Conservation (phyloP, 1,140 invertebrate species). For the Sarcophaga peregrina region DNA sequence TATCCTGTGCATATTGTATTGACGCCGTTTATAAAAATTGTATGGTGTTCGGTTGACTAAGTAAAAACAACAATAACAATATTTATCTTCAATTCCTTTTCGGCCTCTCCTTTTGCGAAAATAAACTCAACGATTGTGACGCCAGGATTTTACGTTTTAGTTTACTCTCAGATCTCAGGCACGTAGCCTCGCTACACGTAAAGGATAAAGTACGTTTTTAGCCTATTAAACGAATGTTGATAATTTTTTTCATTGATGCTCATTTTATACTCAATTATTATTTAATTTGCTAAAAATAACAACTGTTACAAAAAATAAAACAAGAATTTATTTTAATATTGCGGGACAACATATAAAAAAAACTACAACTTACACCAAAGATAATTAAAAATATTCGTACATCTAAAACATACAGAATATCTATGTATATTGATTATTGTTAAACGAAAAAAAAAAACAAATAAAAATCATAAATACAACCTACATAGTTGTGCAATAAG, state of each 20-base stretch:
- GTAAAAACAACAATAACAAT: background rate
- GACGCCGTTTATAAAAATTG: no score
- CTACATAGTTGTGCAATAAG: background rate
- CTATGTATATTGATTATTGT: background rate
- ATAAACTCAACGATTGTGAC: constrained; percentile 4
- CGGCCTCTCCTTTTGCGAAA: background rate
- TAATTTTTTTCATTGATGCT: constrained; percentile 42
- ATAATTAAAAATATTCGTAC: constrained; percentile 27
- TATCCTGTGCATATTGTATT: no score
- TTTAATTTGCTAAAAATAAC: no score
- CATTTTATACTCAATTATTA: constrained; percentile 38
- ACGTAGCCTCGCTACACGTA: constrained; percentile 41
- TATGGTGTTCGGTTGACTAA: no score
- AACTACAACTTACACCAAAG: background rate
- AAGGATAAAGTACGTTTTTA: constrained; percentile 10
- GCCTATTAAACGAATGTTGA: background rate
- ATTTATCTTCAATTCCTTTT: background rate
- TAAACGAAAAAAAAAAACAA: constrained; percentile 22
- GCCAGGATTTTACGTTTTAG: constrained; percentile 42
- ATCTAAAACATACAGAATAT: background rate
- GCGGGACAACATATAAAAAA: constrained; percentile 51
- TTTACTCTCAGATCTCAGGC: constrained; percentile 45
- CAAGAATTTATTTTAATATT: constrained; percentile 52
- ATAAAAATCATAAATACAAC: background rate
- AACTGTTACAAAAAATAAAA: constrained; percentile 48